phyloP scores from a whole-genome alignment of 2,797 vertebrate genomes.

The Antennarius maculatus region DNA sequence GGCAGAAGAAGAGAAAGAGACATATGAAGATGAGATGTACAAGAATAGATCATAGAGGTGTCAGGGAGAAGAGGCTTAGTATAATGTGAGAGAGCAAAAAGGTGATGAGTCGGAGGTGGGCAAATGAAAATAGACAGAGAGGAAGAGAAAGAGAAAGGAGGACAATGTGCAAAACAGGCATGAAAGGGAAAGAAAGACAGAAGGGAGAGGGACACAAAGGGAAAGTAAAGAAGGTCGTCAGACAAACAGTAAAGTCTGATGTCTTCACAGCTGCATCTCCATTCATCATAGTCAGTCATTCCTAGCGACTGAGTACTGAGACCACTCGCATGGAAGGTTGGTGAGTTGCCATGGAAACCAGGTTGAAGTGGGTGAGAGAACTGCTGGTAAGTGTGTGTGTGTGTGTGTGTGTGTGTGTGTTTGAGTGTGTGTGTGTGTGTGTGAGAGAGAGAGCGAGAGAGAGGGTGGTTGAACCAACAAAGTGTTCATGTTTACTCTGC shows the following conservation, averaged over 20 bases:
- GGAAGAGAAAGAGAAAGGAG: slow-evolving; percentile 9
- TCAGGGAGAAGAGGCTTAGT: slow-evolving; percentile 62
- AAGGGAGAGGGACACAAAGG: slow-evolving; percentile 21
- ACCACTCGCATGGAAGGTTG: slow-evolving; percentile 59
- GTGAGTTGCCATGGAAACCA: slow-evolving; percentile 71
- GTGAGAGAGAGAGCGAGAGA: slow-evolving; percentile 26
- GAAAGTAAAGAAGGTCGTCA: slow-evolving; percentile 51
- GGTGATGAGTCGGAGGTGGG: slow-evolving; percentile 11
- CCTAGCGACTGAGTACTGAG: slow-evolving; percentile 51
- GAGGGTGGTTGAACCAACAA: slow-evolving; percentile 4
- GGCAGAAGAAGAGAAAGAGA: no score
- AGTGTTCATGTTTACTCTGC: slow-evolving; percentile 4
- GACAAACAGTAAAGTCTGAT: slow-evolving; percentile 54
- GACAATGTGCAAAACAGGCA: neutral
- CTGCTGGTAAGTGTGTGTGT: slow-evolving; percentile 20
- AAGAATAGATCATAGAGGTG: slow-evolving; percentile 28
- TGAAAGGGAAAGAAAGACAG: neutral
- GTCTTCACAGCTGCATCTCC: slow-evolving; percentile 49
- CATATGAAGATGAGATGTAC: slow-evolving; percentile 27
- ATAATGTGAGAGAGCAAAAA: slow-evolving; percentile 50
- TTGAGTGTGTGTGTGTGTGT: slow-evolving; percentile 21
- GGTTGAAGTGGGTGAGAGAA: slow-evolving; percentile 47
- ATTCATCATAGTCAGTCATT: slow-evolving; percentile 64
- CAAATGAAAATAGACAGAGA: slow-evolving; percentile 9
- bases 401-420: slow-evolving; percentile 29